A percentile compares a stretch with the other conserved stretches of the same genome.
Evolutionary conservation across 2,113 vertebrate genomes (phyloP).

Genomic region (Ciconia boyciana): DNA sequence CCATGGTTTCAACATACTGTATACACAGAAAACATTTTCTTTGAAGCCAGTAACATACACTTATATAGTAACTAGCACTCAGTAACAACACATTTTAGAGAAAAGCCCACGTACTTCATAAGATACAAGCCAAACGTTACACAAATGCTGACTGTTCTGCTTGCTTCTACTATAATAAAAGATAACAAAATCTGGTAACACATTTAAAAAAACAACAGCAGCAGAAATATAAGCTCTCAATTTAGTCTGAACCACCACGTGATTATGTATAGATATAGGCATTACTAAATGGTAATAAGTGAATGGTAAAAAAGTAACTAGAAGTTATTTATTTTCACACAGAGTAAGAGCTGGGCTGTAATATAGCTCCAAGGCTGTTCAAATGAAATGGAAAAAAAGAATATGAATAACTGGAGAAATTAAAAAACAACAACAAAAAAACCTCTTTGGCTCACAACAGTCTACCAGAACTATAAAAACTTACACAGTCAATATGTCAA

Average conservation of each 20-base stretch:
- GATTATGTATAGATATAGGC: not conserved
- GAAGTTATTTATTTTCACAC: not conserved
- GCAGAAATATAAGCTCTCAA: not conserved
- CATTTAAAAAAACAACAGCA: not conserved
- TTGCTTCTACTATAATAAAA: not conserved
- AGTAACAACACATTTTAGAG: not conserved
- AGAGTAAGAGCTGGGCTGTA: not conserved
- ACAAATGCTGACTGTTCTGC: not conserved
- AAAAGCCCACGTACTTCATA: not conserved
- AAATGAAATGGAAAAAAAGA: not conserved
- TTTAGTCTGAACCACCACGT: not conserved
- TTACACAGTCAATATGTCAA: not conserved
- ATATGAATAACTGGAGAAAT: not conserved
- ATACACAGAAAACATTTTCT: not conserved
- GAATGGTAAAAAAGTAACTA: too few relatives aligned
- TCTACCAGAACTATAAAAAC: not conserved
- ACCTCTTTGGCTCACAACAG: not conserved
- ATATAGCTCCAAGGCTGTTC: not conserved
- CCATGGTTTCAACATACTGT: not conserved
- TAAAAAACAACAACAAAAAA: not conserved
- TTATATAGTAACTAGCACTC: not conserved
- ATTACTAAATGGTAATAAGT: not conserved
- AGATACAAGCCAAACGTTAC: not conserved
- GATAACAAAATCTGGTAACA: not conserved
- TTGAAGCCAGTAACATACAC: not conserved